Base-by-base conservation (phyloP, 2,888 invertebrate species). In the Artemia sinica region DNA sequence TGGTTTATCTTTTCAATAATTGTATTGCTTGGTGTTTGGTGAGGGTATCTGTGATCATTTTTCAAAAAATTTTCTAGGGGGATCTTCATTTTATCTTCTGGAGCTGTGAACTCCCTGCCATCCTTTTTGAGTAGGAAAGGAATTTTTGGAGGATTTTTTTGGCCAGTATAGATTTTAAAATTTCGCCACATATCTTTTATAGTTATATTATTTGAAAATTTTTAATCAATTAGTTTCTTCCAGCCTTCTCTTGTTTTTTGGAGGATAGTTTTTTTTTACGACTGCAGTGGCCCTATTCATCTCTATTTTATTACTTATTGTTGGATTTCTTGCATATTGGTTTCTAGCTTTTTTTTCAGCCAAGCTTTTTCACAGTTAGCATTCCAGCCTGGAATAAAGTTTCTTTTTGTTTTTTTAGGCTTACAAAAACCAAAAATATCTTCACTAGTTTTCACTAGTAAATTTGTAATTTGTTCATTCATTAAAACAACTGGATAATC, bases 121-220 rank as follows among this genome's bases (percentile, higher is more conserved):
- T 52, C n/a, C n/a, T 52, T 12, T 52, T 52, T 52, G n/a, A 52
- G 52, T n/a, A 52, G 13, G 12, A 52, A 12, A 13, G 52, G 52
- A n/a, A 52, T 52, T 52, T 52, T 52, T 52, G 52, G 52, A 52
- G 52, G 13, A 13, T 52, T 52, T n/a, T 52, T 52, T 52, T 52
- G 52, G 12, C 52, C 52, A 18, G 52, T 52, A 52, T 52, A 52
- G n/a, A 52, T n/a, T 52, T 52, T 52, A n/a, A 52, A 52, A n/a
- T 52, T 52, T 52, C 52, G 52, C 52, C 52, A 52, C 52, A 52
- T 13, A n/a, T 52, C 52, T 52, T 52, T 52, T 52, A 52, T n/a
- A 52, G 52, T 13, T 13, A 2, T 52, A 13, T 52, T 52, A 18
- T 18, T 18, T 18, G 18, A 18, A 18, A 18, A 18, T 18, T 18